Base-by-base conservation (phyloP, 2,888 invertebrate species). In the Proisotoma minuta region DNA sequence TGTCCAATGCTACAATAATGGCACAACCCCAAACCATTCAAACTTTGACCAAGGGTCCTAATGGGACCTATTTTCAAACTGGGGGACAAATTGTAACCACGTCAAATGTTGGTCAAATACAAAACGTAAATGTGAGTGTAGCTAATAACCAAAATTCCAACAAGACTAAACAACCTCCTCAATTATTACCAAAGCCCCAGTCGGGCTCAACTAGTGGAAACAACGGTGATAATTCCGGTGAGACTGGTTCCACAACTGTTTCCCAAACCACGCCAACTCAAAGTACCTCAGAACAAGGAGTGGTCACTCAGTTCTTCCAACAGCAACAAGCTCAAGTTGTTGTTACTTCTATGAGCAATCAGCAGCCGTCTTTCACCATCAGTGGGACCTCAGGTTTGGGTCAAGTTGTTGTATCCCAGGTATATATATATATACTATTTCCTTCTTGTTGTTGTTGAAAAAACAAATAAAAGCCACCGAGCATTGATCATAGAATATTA, bases 141-240 rank as follows among this genome's bases (percentile, higher is more conserved):
- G 60, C 62, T 52, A 53, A 60, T 43, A 59, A 57, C 59, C 57
- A 49, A 49, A 61, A 52, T 49, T 51, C 60, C 50, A 53, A 60
- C 34, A 59, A 69, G 57, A 62, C 69, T 26, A 73, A 73, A 57
- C 68, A 68, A 59, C 72, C 68, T 49, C 70, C 72, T 10, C 73
- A 73, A 59, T 62, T 73, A 49, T 64, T 73, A 59, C 73, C 73
- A 4, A 73, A 73, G 65, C 73, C 73, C 22, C 61, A 61, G 20
- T 48, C 50, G 48, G 51, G 39, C 1, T 39, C 60, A 29, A 50
- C 26, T 29, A 26, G 40, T n/a, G 48, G 57, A 8, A 60, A 49
- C 18, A 29, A 49, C 51, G 5, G 57, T 54, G 50, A 28, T 49
- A 10, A 24, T 47, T 47, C 59, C 24, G 48, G 64, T 34, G 8